Evolutionary conservation across 2,797 vertebrate genomes (phyloP).

Genomic region (Danio albolineatus): DNA sequence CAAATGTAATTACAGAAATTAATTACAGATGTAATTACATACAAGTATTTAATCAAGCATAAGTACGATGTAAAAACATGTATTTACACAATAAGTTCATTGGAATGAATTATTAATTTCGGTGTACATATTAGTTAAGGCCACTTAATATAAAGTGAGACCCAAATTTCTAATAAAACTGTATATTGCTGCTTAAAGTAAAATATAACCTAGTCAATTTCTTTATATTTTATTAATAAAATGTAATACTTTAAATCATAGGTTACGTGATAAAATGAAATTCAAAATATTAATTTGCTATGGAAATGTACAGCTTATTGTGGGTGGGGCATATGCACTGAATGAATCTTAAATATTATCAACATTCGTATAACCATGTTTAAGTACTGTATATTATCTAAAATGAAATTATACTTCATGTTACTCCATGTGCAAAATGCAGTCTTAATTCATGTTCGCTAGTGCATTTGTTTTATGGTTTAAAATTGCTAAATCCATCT

Average conservation of each 20-base stretch:
- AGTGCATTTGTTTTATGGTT: neutral
- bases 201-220: neutral
- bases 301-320: neutral
- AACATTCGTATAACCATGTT: neutral
- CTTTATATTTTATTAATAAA: neutral
- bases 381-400: neutral
- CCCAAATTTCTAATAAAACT: no score
- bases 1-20: no score
- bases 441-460: neutral
- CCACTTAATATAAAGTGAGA: no score
- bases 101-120: no score
- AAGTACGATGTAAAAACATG: no score
- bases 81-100: no score
- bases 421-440: neutral
- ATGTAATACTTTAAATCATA: neutral
- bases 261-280: neutral
- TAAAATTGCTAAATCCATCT: neutral
- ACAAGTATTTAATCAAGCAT: no score
- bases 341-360: neutral
- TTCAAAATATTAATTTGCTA: neutral
- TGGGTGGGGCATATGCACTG: neutral
- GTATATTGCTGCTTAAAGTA: neutral
- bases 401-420: neutral
- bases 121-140: no score
- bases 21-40: no score